Evolutionary conservation across 2,888 invertebrate species (phyloP), one percentile per base, ranked within the genome.

Genomic region (Eupithecia subumbrata): DNA sequence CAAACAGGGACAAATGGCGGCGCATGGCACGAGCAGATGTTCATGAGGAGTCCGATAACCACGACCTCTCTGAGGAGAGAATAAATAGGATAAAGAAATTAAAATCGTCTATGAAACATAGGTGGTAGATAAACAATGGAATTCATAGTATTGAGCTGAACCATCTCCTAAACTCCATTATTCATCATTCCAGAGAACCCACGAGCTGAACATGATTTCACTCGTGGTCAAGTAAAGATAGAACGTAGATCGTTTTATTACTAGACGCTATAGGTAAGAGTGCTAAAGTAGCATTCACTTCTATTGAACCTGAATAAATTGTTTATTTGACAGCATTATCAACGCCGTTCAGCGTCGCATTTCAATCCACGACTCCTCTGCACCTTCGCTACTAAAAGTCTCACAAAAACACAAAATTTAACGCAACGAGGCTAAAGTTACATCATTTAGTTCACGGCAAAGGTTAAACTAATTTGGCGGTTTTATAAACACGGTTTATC

Each of bases 401-500:
- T 5, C 60, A 8, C 45, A 45, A 25, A 60, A 22, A 56, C 60
- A 60, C 25, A 14, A 60, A 14, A 60, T 25, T 25, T 4, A 25
- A 25, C 22, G 60, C 60, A 60, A 60, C 25, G 14, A 60, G 60
- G 64, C n/a, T 37, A n/a, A n/a, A 40, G 66, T 67, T 67, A 12
- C 40, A 22, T 67, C 37, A 67, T 37, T 67, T 40, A 60, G 25
- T 64, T 67, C 40, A 67, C 40, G 66, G 66, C n/a, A 40, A 40
- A 40, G 66, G 66, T 67, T 67, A 18, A 67, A 37, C 66, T 67
- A 40, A 67, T 67, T 67, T 40, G 40, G 37, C 40, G 40, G 66
- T 40, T 67, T 67, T 40, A n/a, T 40, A 67, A 40, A 67, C 66
- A 67, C 40, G 66, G 40, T n/a, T 67, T 22, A 67, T 22, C 40